Conservation (phyloP, 2,888 invertebrate genomes). For the Drosophila picticornis region DNA sequence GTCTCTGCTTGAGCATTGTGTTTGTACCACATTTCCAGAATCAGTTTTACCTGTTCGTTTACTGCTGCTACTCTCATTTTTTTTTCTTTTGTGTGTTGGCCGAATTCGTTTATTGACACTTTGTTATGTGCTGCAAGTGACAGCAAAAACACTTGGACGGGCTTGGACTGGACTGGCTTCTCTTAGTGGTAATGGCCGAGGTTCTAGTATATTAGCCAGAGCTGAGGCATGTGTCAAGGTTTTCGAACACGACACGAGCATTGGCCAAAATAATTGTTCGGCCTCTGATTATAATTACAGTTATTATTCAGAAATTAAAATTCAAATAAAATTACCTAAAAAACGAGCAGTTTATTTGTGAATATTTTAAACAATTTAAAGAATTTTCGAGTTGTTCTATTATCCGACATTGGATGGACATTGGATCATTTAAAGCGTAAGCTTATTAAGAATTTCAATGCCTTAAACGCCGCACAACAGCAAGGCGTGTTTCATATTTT, state of each 20-base stretch:
- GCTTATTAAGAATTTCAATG: background rate
- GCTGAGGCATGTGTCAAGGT: slow-evolving; percentile 1
- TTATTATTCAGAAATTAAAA: background rate
- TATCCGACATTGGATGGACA: background rate
- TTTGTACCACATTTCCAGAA: slow-evolving; percentile 25
- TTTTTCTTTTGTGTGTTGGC: slow-evolving; percentile 23
- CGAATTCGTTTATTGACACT: slow-evolving; percentile 77
- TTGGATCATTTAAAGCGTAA: background rate
- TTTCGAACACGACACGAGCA: background rate
- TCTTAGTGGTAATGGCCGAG: slow-evolving; percentile 13
- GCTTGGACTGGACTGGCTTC: slow-evolving; percentile 29
- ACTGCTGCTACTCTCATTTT: slow-evolving; percentile 11
- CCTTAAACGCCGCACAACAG: background rate
- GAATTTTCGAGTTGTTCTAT: background rate
- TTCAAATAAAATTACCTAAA: background rate
- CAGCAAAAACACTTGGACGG: slow-evolving; percentile 53
- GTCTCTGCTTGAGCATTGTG: slow-evolving; percentile 3
- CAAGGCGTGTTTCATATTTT: background rate
- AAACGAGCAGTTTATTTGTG: background rate
- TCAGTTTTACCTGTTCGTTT: slow-evolving; percentile 23
- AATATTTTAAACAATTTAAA: background rate
- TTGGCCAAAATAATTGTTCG: background rate
- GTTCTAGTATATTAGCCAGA: slow-evolving; percentile 26
- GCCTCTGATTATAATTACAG: background rate
- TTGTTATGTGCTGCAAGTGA: slow-evolving; percentile 73